Evolutionary conservation across 2,797 vertebrate species (phyloP), one percentile per base, ranked within the genome.

Genomic region (Discoglossus pictus): DNA sequence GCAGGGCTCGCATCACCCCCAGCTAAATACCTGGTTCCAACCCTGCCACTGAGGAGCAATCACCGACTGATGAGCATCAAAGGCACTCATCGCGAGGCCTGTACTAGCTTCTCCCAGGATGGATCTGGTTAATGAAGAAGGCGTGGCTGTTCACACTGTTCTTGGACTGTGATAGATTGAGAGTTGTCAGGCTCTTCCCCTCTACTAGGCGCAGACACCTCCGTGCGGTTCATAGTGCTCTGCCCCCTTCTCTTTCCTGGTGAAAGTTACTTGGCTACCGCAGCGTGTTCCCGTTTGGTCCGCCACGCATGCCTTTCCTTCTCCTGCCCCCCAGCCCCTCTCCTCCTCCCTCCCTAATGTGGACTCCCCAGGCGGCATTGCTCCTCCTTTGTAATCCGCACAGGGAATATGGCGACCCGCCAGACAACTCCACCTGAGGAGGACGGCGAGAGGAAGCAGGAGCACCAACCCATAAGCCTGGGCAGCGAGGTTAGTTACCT

Each of bases 331-430:
- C 12, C 65, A 73, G 52, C 21, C 24, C 52, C n/a, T 38, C 61
- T 50, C 25, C n/a, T n/a, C 17, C 40, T 65, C 65, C 21, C n/a
- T 61, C 75, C 83, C 90, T 87, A 78, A 95, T 96, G 93, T 88
- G 92, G 88, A 78, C 90, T 87, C 84, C 82, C 70, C 84, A 87
- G 91, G 91, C n/a, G 21, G 20, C 91, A 84, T 82, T 85, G 81
- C 77, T 23, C 76, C 83, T 79, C 76, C 87, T 87, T 83, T 86
- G 91, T 79, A 82, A 83, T 82, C 74, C 84, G 91, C 52, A 86
- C 83, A 92, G 94, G 92, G 95, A 89, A 94, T 97, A 99, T 99
- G 96, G 95, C 95, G 87, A 92, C 93, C 58, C 92, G 85, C 85
- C 86, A 88, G 90, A 86, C 87, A 78, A 90, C 90, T 80, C 87